Percentiles rank a stretch among this genome's conserved stretches.
These are phyloP conservation scores for Malurus splendens DNA, from an alignment of 2,797 vertebrate genomes.

Conservation along the genomic window DNA sequence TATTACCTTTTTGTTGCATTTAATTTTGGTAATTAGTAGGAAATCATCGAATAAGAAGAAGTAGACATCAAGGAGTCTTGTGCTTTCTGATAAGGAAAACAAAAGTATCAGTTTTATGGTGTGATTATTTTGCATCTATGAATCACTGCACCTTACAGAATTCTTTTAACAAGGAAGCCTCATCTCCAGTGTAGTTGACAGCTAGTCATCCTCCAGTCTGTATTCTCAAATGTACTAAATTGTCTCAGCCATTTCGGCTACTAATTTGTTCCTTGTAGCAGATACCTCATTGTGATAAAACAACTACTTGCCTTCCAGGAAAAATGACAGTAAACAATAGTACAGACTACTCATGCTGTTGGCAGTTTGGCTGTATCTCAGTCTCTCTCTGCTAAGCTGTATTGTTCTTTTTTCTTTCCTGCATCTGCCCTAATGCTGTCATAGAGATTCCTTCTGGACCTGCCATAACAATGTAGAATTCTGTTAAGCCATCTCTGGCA, in stretches of 20 bases:
- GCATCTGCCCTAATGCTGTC: not conserved
- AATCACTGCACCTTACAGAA: not conserved
- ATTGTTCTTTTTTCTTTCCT: not conserved
- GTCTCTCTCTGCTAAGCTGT: not conserved
- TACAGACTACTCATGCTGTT: not conserved
- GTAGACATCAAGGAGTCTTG: constrained; percentile 84
- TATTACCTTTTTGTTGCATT: constrained; percentile 86
- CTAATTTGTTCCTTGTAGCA: not conserved
- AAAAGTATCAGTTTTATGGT: not conserved
- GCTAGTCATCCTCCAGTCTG: not conserved
- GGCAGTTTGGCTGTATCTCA: not conserved
- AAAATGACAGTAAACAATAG: not conserved
- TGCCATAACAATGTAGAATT: not conserved
- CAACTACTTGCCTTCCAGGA: not conserved
- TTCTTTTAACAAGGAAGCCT: not conserved
- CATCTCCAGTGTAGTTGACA: not conserved
- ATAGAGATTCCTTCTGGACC: not conserved
- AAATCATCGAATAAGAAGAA: constrained; percentile 92
- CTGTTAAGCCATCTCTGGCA: not conserved
- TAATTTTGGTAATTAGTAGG: constrained; percentile 88
- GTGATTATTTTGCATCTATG: not conserved
- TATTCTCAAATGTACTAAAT: not conserved
- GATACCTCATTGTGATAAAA: not conserved
- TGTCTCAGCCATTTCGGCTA: not conserved
- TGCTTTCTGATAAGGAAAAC: constrained; percentile 68